phyloP scores from a whole-genome alignment of 2,888 invertebrate species.

The Acleris laterana region DNA sequence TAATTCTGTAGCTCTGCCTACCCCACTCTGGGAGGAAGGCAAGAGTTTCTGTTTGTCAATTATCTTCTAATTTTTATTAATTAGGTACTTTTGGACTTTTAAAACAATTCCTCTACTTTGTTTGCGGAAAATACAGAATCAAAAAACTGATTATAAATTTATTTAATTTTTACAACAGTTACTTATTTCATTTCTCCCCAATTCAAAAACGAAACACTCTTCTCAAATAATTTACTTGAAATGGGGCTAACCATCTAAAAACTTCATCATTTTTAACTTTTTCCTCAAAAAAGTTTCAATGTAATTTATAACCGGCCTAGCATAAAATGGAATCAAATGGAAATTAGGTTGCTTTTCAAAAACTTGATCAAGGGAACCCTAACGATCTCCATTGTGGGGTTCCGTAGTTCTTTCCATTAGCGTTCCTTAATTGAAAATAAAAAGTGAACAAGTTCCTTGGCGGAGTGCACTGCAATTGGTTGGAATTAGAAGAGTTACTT shows the following conservation, averaged over 20 bases:
- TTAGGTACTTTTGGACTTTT: too few species aligned
- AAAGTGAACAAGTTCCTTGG: constrained; percentile 33
- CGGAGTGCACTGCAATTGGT: constrained; percentile 27
- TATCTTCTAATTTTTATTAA: too few species aligned
- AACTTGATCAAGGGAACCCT: constrained; percentile 51
- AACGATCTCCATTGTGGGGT: constrained; percentile 63
- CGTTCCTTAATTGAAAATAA: constrained; percentile 48
- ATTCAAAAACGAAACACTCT: neutral
- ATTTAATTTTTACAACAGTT: too few species aligned
- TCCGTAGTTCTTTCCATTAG: constrained; percentile 61
- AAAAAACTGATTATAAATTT: too few species aligned
- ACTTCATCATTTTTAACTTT: constrained; percentile 11
- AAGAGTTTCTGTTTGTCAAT: too few species aligned
- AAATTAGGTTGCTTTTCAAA: constrained; percentile 64
- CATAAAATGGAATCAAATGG: constrained; percentile 63
- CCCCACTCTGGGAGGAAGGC: too few species aligned
- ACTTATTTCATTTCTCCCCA: too few species aligned
- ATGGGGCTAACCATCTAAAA: neutral
- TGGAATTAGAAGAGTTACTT: constrained; percentile 35
- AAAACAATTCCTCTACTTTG: too few species aligned
- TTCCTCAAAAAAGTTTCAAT: constrained; percentile 50
- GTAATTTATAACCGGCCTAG: constrained; percentile 52
- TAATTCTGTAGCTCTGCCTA: too few species aligned
- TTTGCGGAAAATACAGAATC: too few species aligned
- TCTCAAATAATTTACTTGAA: neutral